Percentiles rank a stretch among this genome's conserved stretches.
Evolutionary conservation across 1,140 invertebrate genomes (phyloP).

Genomic region (Lanistes nyassanus): DNA sequence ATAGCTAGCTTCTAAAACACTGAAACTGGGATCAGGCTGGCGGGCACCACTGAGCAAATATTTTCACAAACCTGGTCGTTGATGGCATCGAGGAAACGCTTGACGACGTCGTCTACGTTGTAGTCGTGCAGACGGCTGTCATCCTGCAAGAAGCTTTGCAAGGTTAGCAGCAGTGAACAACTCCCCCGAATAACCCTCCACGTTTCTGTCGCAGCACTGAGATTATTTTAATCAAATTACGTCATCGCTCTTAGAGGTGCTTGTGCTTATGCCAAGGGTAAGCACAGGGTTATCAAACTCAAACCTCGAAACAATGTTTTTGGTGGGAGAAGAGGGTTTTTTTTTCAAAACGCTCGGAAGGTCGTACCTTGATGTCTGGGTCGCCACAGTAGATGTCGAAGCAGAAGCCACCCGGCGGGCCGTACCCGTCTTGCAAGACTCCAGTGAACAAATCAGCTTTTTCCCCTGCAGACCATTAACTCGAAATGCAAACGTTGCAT

Average conservation of each 20-base stretch:
- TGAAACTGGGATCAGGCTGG: background rate
- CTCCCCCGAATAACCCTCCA: too few species aligned
- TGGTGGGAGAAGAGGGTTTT: too few species aligned
- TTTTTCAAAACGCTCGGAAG: too few species aligned
- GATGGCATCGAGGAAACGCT: slow-evolving; percentile 64
- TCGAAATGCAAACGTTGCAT: too few species aligned
- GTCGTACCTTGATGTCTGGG: slow-evolving; percentile 76
- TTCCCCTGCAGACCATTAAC: slow-evolving; percentile 57
- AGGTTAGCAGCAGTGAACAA: slow-evolving; percentile 2
- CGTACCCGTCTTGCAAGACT: slow-evolving; percentile 76
- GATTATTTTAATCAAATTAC: too few species aligned
- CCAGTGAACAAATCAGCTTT: slow-evolving; percentile 69
- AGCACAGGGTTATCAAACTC: too few species aligned
- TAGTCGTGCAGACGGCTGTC: slow-evolving; percentile 70
- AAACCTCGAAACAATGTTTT: too few species aligned
- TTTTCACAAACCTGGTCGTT: slow-evolving; percentile 61
- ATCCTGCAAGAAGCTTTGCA: slow-evolving; percentile 65
- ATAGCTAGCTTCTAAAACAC: too few species aligned
- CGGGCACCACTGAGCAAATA: background rate
- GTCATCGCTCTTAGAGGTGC: too few species aligned
- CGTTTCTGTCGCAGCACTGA: too few species aligned
- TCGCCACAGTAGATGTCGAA: slow-evolving; percentile 87
- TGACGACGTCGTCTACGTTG: slow-evolving; percentile 69
- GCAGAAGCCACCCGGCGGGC: slow-evolving; percentile 86
- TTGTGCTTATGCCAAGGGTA: too few species aligned